Evolutionary conservation across 2,888 invertebrate genomes (phyloP), one percentile per base, ranked within the genome.

Genomic region (Piscicola geometra): DNA sequence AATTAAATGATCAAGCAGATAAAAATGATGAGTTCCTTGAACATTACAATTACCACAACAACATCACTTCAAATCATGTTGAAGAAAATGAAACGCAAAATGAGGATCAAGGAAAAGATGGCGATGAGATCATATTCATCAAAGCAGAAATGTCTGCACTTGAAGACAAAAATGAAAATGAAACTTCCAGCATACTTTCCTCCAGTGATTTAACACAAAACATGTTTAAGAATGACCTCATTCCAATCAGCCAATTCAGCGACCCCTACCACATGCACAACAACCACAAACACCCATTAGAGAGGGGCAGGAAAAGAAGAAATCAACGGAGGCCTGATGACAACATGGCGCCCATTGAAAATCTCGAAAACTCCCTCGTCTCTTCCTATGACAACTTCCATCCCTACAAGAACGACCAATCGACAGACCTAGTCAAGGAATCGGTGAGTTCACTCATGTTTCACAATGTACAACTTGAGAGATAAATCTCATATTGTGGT

Each of bases 371-470:
- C 28, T 67, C 67, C 15, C 32, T 67, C 33, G 3, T 67, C 3
- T 15, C 72, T 32, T 56, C 32, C 28, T 56, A 32, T 33, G 72
- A 72, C 21, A 72, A 50, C 21, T 72, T 56, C 56, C 72, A 52
- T 72, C 56, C 47, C 32, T 56, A 32, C n/a, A 47, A 47, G 30
- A 33, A 25, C 12, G 60, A 30, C 56, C 71, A 41, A 9, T 41
- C 41, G 5, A 41, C 5, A 41, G 72, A 72, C 28, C 28, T 72
- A 60, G 50, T 72, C 33, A 72, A 72, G 56, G 72, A 72, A 72
- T 72, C 72, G 25, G 72, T 72, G n/a, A 41, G 70, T 70, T 70
- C n/a, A 28, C 12, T 68, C 5, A 33, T n/a, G n/a, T n/a, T n/a
- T n/a, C n/a, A n/a, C n/a, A n/a, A n/a, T n/a, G n/a, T n/a, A n/a